phyloP scores from a whole-genome alignment of 92 coral and sea anemone species.

The Diadumene lineata region DNA sequence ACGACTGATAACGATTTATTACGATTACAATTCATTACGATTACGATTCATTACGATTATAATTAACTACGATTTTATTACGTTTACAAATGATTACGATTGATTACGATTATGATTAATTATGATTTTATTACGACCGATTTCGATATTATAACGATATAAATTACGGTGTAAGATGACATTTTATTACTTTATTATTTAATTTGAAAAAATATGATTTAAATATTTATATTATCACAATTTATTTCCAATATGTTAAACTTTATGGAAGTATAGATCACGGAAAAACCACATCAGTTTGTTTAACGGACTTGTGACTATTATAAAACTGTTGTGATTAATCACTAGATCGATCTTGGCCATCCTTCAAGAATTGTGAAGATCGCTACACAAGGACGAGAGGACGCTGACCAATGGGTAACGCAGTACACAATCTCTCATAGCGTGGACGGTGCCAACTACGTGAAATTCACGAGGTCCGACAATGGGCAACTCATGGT shows the following conservation, averaged over 20 bases:
- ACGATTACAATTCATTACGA: background rate
- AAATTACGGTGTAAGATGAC: background rate
- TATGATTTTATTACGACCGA: background rate
- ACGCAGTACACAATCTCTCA: constrained; percentile 45
- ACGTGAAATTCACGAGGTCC: constrained; percentile 41
- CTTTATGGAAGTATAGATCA: too few species aligned
- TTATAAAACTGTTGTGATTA: background rate
- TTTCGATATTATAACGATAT: background rate
- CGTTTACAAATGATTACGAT: background rate
- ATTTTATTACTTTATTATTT: too few species aligned
- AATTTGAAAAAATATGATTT: too few species aligned
- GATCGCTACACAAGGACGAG: constrained; percentile 63
- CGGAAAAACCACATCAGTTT: too few species aligned
- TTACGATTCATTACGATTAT: background rate
- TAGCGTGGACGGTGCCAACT: constrained; percentile 56
- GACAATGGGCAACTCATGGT: background rate
- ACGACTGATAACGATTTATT: background rate
- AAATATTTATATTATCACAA: too few species aligned
- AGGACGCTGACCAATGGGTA: constrained; percentile 65
- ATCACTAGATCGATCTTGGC: constrained; percentile 48
- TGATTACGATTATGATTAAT: background rate
- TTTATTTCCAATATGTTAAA: too few species aligned
- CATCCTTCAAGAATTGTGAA: constrained; percentile 46
- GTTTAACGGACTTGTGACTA: background rate
- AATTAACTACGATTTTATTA: background rate